Conservation (phyloP, 2,797 vertebrate species). For the Acanthopagrus latus region DNA sequence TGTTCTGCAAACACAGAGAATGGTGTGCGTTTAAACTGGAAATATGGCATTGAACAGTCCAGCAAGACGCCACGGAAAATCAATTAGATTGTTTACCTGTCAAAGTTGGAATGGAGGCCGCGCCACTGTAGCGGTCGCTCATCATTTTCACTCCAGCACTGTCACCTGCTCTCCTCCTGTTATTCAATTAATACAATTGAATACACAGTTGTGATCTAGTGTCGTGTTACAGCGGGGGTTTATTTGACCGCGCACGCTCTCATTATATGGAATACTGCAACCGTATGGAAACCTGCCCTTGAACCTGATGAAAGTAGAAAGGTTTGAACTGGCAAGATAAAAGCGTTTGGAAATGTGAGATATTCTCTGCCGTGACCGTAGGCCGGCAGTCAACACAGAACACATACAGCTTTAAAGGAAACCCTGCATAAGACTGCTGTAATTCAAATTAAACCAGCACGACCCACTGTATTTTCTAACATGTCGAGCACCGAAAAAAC, state of each 20-base stretch:
- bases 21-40: constrained; percentile 73
- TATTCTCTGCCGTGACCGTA: constrained; percentile 37
- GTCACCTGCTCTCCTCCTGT: constrained; percentile 76
- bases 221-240: constrained; percentile 38
- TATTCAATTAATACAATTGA: constrained; percentile 82
- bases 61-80: constrained; percentile 77
- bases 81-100: constrained; percentile 89
- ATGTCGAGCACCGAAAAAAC: constrained; percentile 16
- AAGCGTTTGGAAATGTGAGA: constrained; percentile 52
- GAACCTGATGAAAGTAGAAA: constrained; percentile 53
- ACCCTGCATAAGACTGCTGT: constrained; percentile 20
- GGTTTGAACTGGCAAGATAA: constrained; percentile 60
- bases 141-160: constrained; percentile 78
- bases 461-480: constrained; percentile 15
- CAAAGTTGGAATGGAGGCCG: constrained; percentile 81
- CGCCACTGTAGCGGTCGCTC: constrained; percentile 72
- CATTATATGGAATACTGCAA: constrained; percentile 40
- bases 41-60: constrained; percentile 78
- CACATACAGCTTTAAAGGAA: constrained; percentile 39
- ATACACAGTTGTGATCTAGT: constrained; percentile 60
- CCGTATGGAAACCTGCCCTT: constrained; percentile 56
- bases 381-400: constrained; percentile 31
- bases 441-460: constrained; percentile 42
- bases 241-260: constrained; percentile 55
- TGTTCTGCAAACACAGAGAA: constrained; percentile 84